A percentile compares a stretch with the other conserved stretches of the same genome.
Evolutionary conservation across 2,113 vertebrate genomes (phyloP).

Genomic region (Amblyornis subalaris): DNA sequence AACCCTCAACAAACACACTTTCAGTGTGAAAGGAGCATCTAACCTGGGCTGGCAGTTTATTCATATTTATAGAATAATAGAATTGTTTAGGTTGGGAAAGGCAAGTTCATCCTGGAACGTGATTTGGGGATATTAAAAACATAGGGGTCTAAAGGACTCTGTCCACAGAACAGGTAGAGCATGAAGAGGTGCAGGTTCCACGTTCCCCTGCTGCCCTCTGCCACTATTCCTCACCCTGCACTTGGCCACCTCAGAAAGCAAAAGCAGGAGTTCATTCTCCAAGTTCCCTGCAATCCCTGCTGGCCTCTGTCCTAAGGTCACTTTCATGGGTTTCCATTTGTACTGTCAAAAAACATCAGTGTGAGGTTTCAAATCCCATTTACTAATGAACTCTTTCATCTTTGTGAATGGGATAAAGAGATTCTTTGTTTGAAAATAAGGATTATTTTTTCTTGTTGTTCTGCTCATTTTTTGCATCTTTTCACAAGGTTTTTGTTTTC

Average conservation of each 20-base stretch:
- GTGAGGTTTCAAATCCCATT: slow-evolving; percentile 58
- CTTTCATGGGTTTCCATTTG: slow-evolving; percentile 53
- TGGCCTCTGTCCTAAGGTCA: slow-evolving; percentile 37
- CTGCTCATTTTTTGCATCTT: slow-evolving; percentile 48
- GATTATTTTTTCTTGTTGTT: slow-evolving; percentile 46
- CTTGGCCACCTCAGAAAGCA: neutral
- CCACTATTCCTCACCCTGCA: neutral
- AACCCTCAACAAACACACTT: neutral
- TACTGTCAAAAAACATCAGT: slow-evolving; percentile 53
- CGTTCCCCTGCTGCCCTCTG: neutral
- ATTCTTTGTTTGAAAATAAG: slow-evolving; percentile 58
- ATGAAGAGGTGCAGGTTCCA: neutral
- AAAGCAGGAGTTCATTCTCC: neutral
- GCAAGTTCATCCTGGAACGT: neutral
- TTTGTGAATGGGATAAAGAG: slow-evolving; percentile 55
- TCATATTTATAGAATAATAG: neutral
- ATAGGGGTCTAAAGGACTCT: neutral
- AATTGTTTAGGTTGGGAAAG: neutral
- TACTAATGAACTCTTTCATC: slow-evolving; percentile 65
- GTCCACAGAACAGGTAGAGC: neutral
- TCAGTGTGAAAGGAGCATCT: neutral
- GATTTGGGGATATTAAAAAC: neutral
- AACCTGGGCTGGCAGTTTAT: neutral
- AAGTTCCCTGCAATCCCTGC: neutral
- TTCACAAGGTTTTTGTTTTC: slow-evolving; percentile 38